Base-by-base conservation (phyloP, 2,888 invertebrate genomes). In the Amphipoea lucens region DNA sequence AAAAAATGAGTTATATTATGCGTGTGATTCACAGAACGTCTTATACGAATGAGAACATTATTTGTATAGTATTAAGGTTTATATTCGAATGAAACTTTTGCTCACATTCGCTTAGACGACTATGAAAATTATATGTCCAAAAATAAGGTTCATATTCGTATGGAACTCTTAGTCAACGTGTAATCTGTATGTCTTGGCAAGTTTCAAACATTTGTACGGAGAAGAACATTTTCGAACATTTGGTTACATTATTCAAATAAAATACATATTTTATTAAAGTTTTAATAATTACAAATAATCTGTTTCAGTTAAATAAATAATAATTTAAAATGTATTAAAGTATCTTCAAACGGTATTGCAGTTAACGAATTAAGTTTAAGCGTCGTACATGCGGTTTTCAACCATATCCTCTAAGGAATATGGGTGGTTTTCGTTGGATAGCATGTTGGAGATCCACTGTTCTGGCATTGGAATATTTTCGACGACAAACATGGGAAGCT, bases 381-480 rank as follows among this genome's bases (percentile, higher is more conserved):
- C 88, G 29, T 90, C 89, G 45, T 83, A 88, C 66, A 88, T 40
- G 57, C 78, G 85, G 84, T 93, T 94, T 74, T 94, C 94, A n/a
- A 90, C 72, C 81, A 89, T 90, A 85, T 95, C 93, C 0, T 93
- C 93, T 60, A 90, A 74, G 0, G 88, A 84, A 75, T 94, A 94
- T 60, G 92, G 91, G 60, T 91, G 92, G 70, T 91, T 92, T 77
- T 94, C 95, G 84, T 88, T 91, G 65, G 92, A 75, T 2, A 92
- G 79, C 51, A 91, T 60, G 81, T 90, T 91, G 70, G 89, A 79
- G 80, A 89, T 82, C 91, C 92, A 93, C 12, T 91, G 89, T 71
- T 94, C 94, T 0, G 93, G 92, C 65, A 88, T 62, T 0, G 90
- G 89, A 4, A 92, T 84, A 51, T 93, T 93, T 68, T 95, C 94